Percentiles rank a stretch among this genome's conserved stretches.
Evolutionary conservation across 92 coral and sea anemone genomes (phyloP).

Genomic region (Muricea muricata): DNA sequence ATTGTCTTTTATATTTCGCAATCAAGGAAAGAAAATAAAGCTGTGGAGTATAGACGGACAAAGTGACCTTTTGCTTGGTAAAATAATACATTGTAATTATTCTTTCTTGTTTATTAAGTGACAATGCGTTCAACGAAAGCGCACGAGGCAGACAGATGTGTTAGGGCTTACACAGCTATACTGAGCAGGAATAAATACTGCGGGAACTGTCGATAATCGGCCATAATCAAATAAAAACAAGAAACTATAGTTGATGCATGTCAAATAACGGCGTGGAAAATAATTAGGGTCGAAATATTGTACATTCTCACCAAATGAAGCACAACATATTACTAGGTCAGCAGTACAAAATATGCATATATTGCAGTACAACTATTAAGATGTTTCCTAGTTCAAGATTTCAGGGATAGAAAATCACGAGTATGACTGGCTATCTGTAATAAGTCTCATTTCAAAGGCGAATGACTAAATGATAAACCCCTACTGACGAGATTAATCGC

Average conservation of each 20-base stretch:
- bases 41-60: too few species aligned
- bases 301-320: neutral
- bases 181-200: too few species aligned
- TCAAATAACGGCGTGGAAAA: neutral
- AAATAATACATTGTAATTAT: too few species aligned
- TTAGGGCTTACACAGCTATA: too few species aligned
- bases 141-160: too few species aligned
- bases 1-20: slow-evolving; percentile 5
- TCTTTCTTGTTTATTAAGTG: neutral
- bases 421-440: neutral
- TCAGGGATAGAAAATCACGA: neutral
- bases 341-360: neutral
- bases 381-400: neutral
- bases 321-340: too few species aligned
- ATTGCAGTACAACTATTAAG: neutral
- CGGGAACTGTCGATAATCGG: too few species aligned
- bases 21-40: neutral
- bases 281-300: neutral
- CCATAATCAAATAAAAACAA: too few species aligned
- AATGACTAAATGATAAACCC: too few species aligned
- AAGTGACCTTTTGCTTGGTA: too few species aligned
- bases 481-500: neutral
- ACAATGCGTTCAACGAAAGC: neutral
- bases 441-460: too few species aligned
- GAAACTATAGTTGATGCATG: too few species aligned